Percentiles rank a stretch among this genome's conserved stretches.
These are phyloP conservation scores for Chromoteleia sp. DNA, from an alignment of 2,888 invertebrate genomes.

Conservation along the genomic window DNA sequence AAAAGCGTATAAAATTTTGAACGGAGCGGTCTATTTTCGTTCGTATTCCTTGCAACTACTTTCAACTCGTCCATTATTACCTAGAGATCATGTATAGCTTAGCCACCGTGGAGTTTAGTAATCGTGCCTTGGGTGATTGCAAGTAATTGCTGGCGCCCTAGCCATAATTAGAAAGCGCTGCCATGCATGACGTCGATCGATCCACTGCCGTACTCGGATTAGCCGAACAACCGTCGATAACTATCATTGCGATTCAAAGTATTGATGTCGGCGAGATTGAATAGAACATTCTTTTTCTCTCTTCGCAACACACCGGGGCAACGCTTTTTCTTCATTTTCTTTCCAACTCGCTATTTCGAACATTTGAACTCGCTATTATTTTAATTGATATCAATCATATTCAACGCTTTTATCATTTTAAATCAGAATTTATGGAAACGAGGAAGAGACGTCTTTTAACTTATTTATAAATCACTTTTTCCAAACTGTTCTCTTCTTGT, in stretches of 20 bases:
- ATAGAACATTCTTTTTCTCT: slow-evolving; percentile 38
- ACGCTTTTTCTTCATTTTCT: no score
- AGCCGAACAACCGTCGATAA: slow-evolving; percentile 77
- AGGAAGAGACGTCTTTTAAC: no score
- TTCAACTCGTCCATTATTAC: slow-evolving; percentile 66
- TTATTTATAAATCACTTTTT: no score
- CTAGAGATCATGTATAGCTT: slow-evolving; percentile 65
- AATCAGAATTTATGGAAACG: no score
- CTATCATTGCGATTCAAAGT: slow-evolving; percentile 76
- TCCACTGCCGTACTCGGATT: slow-evolving; percentile 75
- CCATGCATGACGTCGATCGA: slow-evolving; percentile 80
- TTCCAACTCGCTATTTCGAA: no score
- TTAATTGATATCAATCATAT: no score
- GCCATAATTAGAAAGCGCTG: slow-evolving; percentile 79
- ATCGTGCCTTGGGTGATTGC: slow-evolving; percentile 74
- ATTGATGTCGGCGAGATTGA: slow-evolving; percentile 61
- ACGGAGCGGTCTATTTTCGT: slow-evolving; percentile 39
- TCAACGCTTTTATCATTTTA: no score
- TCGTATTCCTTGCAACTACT: slow-evolving; percentile 59
- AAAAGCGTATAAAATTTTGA: slow-evolving; percentile 38
- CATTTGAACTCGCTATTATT: no score
- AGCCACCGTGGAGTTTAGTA: slow-evolving; percentile 67
- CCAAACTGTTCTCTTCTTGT: not conserved
- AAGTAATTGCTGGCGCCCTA: slow-evolving; percentile 76
- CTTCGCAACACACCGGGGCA: slow-evolving; percentile 25